Evolutionary conservation across 53 echinoderm and acorn worm species (phyloP).

Genomic region (Henricia sp.): DNA sequence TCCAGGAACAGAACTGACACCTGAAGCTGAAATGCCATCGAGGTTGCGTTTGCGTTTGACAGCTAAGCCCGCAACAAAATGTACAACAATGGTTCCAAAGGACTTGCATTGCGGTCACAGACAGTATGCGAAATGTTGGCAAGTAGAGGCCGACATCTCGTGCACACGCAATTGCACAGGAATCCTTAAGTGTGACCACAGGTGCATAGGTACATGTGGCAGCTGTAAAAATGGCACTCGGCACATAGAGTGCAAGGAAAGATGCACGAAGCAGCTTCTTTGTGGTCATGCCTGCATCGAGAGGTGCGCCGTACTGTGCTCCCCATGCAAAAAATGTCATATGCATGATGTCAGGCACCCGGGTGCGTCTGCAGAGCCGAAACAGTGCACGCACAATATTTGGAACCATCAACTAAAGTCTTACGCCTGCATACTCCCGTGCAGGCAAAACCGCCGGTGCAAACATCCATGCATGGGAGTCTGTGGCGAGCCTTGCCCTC

Average conservation of each 20-base stretch:
- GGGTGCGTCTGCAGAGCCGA: neutral
- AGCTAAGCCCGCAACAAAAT: too few relatives aligned
- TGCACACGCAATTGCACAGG: too few relatives aligned
- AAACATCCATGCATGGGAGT: conserved; percentile 83
- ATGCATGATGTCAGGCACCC: neutral
- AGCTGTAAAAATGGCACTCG: conserved; percentile 71
- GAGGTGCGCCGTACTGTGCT: conserved; percentile 47
- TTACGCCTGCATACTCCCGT: conserved; percentile 27
- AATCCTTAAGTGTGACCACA: too few relatives aligned
- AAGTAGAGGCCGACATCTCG: too few relatives aligned
- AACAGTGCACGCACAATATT: neutral
- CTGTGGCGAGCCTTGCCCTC: conserved; percentile 91
- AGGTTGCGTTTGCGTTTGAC: too few relatives aligned
- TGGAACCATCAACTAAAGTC: neutral
- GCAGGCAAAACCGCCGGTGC: conserved; percentile 50
- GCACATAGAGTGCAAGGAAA: conserved; percentile 63
- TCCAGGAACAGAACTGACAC: too few relatives aligned
- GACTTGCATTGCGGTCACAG: too few relatives aligned
- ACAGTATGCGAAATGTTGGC: too few relatives aligned
- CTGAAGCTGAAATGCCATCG: too few relatives aligned
- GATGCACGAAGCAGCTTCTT: conserved; percentile 73
- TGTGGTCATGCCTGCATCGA: conserved; percentile 78
- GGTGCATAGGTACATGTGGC: conserved; percentile 76
- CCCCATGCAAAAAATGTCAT: conserved; percentile 42
- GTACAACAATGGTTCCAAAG: too few relatives aligned